Base-by-base conservation (phyloP, 2,888 invertebrate species). In the Calliphora vomitoria region DNA sequence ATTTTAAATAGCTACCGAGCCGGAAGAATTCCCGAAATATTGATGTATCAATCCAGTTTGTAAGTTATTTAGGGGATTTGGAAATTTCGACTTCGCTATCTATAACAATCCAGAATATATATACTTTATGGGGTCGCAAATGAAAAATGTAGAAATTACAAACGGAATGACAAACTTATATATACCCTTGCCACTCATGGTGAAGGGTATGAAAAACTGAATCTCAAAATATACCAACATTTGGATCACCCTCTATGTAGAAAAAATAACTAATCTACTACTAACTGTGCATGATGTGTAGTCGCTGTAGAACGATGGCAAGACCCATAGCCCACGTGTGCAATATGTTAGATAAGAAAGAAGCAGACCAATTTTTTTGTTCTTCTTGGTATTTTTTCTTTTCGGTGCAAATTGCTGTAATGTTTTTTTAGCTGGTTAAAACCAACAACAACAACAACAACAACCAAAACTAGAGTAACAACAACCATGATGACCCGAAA, bases 281-380 rank as follows among this genome's bases (percentile, higher is more conserved):
- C 41, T n/a, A 58, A 75, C 31, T 58, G 35, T 60, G 41, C 64
- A 64, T 64, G 47, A 62, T 78, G 31, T 78, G 31, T 41, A 82
- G 20, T 50, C 38, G 8, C 31, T 38, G 50, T 69, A 60, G 50
- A 62, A 35, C 64, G 18, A 31, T 55, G 53, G 44, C 71, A 53
- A 20, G 50, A 50, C 62, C 58, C 66, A 66, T 66, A 64, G 35
- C 78, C 78, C 84, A 84, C 79, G 78, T 84, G 78, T 84, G 78
- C 72, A 66, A 84, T 84, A 50, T 74, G 84, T 79, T 55, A 84
- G 72, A 79, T 84, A 84, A 84, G 58, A 55, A 72, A 38, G 64
- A 71, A 31, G 25, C 8, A 47, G 20, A 72, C 55, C 5, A 44
- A 41, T 50, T 20, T 6, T 13, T n/a, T 25, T 66, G 6, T 60